phyloP scores from a whole-genome alignment of 2,113 vertebrate genomes.

The Planiliza haematocheilus region DNA sequence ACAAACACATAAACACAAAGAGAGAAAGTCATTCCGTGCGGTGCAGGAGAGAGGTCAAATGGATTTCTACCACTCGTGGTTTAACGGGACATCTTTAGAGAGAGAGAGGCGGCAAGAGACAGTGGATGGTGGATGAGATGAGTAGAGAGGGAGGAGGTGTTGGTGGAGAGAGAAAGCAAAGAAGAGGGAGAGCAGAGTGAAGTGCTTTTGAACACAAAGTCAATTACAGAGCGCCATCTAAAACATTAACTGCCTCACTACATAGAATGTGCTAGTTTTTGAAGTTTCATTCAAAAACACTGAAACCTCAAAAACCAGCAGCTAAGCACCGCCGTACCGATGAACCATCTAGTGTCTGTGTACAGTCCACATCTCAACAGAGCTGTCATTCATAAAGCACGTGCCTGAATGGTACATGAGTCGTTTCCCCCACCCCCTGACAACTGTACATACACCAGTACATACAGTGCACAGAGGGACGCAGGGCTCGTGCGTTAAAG shows the following conservation, averaged over 20 bases:
- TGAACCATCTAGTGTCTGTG: background rate
- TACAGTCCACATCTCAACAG: slow-evolving; percentile 34
- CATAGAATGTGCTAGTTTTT: slow-evolving; percentile 9
- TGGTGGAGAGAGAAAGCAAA: slow-evolving; percentile 18
- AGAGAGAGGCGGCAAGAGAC: slow-evolving; percentile 23
- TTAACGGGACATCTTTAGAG: slow-evolving; percentile 62
- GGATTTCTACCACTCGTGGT: slow-evolving; percentile 68
- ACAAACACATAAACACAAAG: slow-evolving; percentile 38
- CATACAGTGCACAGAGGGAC: slow-evolving; percentile 10
- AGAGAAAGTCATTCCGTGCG: slow-evolving; percentile 38
- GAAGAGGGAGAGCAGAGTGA: slow-evolving; percentile 26
- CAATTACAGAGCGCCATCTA: slow-evolving; percentile 55
- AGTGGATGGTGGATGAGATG: slow-evolving; percentile 16
- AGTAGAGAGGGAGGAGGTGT: slow-evolving; percentile 25
- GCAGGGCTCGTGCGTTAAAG: slow-evolving; percentile 66
- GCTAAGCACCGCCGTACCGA: background rate
- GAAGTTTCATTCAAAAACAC: slow-evolving; percentile 45
- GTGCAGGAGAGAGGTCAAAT: slow-evolving; percentile 61
- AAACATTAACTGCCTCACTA: slow-evolving; percentile 34
- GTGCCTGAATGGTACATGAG: background rate
- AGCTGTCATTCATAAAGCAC: slow-evolving; percentile 23
- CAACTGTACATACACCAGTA: slow-evolving; percentile 7
- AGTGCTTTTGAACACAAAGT: slow-evolving; percentile 57
- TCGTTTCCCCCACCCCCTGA: slow-evolving; percentile 5
- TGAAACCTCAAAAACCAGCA: slow-evolving; percentile 15